Base-by-base conservation (phyloP, 2,888 invertebrate genomes). In the Syritta pipiens region DNA sequence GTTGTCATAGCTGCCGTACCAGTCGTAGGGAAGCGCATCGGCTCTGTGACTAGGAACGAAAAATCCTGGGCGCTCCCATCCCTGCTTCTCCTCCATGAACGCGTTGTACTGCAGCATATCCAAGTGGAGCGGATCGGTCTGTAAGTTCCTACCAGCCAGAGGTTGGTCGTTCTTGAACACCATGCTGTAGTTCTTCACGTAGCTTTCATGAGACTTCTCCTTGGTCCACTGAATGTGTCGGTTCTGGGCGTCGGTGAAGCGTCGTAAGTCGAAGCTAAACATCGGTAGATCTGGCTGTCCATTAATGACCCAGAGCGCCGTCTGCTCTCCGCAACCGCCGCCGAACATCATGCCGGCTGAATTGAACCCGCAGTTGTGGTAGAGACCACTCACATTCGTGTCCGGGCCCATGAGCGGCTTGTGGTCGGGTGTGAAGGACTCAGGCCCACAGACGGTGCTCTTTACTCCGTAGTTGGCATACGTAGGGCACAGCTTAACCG, bases 331-430 rank as follows among this genome's bases (percentile, higher is more conserved):
- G 83, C 95, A 95, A 0, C 97, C 97, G 5, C 95, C 96, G 7
- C 96, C 95, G 83, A 96, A 92, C 94, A 96, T 96, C 93, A 97
- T 95, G 0, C 97, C 97, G 0, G 95, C 93, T 1, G 96, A 96
- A 86, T 97, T 97, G 88, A 95, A 96, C 0, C 95, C 97, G 85
- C 95, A 95, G 81, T 94, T 95, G 86, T 97, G 95, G 86, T 93
- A 97, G 20, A 96, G 90, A 9, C 97, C 97, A 89, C 82, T 48
- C 49, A 89, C 68, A 2, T 91, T 90, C 5, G 93, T 92, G 85
- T 94, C 94, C 71, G 94, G 94, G 83, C 97, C 97, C 90, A 97
- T 90, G 26, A 97, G 86, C 0, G 97, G 96, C 84, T 93, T 96
- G 85, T 97, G 96, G 86, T 97, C 97, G 0, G 97, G 96, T 0